Evolutionary conservation across 2,888 invertebrate species (phyloP), one percentile per base, ranked within the genome.

Genomic region (Rambutsinella grinnellia): DNA sequence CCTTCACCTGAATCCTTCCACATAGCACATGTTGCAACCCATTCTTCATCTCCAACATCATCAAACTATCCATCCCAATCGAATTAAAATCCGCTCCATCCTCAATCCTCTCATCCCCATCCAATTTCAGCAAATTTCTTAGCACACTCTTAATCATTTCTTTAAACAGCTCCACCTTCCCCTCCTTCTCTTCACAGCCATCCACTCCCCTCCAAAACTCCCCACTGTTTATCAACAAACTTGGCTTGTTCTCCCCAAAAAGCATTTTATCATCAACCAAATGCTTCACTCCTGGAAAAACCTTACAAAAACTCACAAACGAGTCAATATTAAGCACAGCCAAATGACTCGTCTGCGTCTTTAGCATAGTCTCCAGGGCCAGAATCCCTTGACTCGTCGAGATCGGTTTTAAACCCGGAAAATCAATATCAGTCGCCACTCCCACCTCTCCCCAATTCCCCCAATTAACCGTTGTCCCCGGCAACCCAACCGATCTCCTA

Each of bases 1-100:
- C 71, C 19, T 54, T 53, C 0, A 77, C 19, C 3, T 70, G 66
- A 28, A 79, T 54, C 13, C 79, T 36, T 2, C 15, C 2, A 5
- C 79, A 74, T 13, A 79, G 46, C 13, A 68, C 15, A 19, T 65
- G 63, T 51, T 79, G 79, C n/a, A 79, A 5, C 15, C 28, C 24
- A 51, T 79, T 79, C 46, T 69, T 72, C 62, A 79, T 28, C 36
- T 79, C 79, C 1, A 79, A 36, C 70, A 74, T 66, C 74, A 79
- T 69, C 24, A 79, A 66, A 3, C 74, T 74, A 28, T 79, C 79
- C 2, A 79, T 46, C 2, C 79, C 79, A 3, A 79, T 10, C 1
- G 62, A 27, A 19, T 44, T 46, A 24, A 76, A 65, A 15, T 72
- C 69, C 10, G 17, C 57, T n/a, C 69, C 15, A 46, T 77, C 76